These are phyloP conservation scores for Silurus asotus DNA, from an alignment of 2,113 vertebrate species.

Conservation along the genomic window DNA sequence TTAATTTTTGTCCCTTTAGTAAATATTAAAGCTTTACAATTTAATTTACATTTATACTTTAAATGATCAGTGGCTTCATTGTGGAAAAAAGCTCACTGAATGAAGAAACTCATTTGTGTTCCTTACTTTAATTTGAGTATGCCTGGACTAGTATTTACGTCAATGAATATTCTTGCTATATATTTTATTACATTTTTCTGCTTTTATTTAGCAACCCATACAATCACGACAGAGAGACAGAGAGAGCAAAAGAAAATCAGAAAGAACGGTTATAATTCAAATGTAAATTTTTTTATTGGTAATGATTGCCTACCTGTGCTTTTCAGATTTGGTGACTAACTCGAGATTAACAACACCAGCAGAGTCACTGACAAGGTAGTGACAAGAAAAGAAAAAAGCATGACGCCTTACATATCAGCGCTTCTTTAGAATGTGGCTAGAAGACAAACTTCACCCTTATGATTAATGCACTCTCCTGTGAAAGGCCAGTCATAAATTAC, in stretches of 20 bases:
- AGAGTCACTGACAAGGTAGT: not conserved
- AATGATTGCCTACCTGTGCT: not conserved
- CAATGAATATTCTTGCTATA: not conserved
- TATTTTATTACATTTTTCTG: not conserved
- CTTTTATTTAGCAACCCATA: not conserved
- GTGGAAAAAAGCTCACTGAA: not conserved
- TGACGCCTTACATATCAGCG: not conserved
- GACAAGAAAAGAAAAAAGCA: not conserved
- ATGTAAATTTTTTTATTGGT: not conserved
- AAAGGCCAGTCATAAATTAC: constrained; percentile 37
- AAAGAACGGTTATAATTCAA: not conserved
- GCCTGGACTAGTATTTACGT: not conserved
- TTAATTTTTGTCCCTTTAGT: not conserved
- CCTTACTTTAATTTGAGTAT: not conserved
- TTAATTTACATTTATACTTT: not conserved
- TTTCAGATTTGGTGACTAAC: not conserved
- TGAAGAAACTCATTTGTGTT: not conserved
- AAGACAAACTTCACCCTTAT: constrained; percentile 8
- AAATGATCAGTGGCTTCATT: not conserved
- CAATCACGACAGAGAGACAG: not conserved
- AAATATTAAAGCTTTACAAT: not conserved
- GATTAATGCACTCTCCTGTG: constrained; percentile 19
- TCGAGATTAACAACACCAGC: not conserved
- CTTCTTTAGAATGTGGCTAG: not conserved
- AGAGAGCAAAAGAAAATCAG: not conserved